A percentile compares a stretch with the other conserved stretches of the same genome.
Evolutionary conservation across 1,140 invertebrate species (phyloP).

Genomic region (Eurosta solidaginis): DNA sequence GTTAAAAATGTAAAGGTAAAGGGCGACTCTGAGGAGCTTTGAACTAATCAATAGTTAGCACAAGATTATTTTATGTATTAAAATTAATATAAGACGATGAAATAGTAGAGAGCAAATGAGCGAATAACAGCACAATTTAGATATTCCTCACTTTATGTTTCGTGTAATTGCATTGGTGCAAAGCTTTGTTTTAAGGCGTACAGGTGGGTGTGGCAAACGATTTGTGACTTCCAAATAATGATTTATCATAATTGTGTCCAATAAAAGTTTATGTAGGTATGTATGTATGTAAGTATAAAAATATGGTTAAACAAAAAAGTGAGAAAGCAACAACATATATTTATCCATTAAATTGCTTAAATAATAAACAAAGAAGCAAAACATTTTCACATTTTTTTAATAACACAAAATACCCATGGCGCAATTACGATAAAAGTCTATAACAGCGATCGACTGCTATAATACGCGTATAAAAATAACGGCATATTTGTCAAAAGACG

Average conservation of each 20-base stretch:
- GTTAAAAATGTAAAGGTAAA: not conserved
- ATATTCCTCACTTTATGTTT: not conserved
- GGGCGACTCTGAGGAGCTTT: not conserved
- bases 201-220: not conserved
- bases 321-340: no score
- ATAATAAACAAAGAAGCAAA: no score
- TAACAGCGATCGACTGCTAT: no score
- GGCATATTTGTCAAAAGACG: no score
- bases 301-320: not conserved
- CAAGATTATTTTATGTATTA: not conserved
- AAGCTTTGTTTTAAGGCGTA: not conserved
- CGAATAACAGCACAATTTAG: not conserved
- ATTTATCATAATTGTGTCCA: not conserved
- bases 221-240: not conserved
- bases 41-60: constrained; percentile 11
- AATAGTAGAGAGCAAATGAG: not conserved
- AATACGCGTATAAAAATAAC: no score
- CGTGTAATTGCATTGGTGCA: constrained; percentile 20
- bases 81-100: constrained; percentile 13
- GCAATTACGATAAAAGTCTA: no score
- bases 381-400: no score
- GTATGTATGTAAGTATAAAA: not conserved
- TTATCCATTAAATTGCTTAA: no score
- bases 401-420: no score
- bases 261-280: not conserved